Evolutionary conservation across 1,140 invertebrate genomes (phyloP).

Genomic region (Planococcus citri): DNA sequence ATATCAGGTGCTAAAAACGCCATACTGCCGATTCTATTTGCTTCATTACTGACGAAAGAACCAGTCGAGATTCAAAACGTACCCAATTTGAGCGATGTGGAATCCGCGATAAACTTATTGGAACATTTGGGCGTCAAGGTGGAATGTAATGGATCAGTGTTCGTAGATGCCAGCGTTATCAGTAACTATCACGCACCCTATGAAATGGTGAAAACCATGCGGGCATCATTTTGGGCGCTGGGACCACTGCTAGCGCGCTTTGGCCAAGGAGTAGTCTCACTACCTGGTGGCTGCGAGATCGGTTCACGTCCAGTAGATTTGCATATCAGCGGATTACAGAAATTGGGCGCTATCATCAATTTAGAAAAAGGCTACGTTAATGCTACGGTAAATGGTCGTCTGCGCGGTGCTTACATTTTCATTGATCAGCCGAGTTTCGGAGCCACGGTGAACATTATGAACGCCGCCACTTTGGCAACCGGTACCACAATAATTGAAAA

Average conservation of each 20-base stretch:
- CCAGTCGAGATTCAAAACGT: constrained; percentile 10
- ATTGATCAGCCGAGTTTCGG: neutral
- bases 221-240: constrained; percentile 23
- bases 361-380: constrained; percentile 25
- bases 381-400: constrained; percentile 12
- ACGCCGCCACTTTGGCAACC: constrained; percentile 29
- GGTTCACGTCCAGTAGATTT: constrained; percentile 29
- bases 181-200: neutral
- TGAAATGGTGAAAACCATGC: constrained; percentile 16
- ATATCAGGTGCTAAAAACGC: constrained; percentile 23
- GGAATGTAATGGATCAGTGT: neutral
- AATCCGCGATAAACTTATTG: neutral
- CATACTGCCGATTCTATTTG: constrained; percentile 18
- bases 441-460: constrained; percentile 24
- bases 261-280: constrained; percentile 27
- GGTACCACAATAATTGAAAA: constrained; percentile 30
- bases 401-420: neutral
- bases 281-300: constrained; percentile 30
- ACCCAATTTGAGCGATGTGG: neutral
- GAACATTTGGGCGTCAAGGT: neutral
- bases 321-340: constrained; percentile 28
- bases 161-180: neutral
- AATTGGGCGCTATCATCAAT: constrained; percentile 28
- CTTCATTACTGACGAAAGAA: constrained; percentile 23
- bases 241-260: constrained; percentile 29